Evolutionary conservation across 2,888 invertebrate genomes (phyloP).

Genomic region (Melinaea marsaeus): DNA sequence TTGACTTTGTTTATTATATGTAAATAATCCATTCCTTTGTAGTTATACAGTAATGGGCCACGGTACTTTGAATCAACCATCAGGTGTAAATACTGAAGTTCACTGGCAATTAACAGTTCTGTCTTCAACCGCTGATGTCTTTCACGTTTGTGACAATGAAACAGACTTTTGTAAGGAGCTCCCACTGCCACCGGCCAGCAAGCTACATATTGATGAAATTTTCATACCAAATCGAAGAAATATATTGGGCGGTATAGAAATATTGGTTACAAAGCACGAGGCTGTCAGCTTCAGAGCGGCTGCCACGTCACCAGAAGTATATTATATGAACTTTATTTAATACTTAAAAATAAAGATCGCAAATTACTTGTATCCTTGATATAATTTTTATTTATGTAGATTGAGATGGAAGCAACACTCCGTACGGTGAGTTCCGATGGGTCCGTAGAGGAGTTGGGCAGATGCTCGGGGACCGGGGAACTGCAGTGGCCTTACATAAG

Average conservation of each 20-base stretch:
- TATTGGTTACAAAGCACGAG: too few relatives aligned
- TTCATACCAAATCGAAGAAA: too few relatives aligned
- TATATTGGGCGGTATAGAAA: too few relatives aligned
- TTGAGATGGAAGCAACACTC: constrained; percentile 28
- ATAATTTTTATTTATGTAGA: too few relatives aligned
- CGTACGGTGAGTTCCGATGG: constrained; percentile 35
- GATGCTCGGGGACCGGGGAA: constrained; percentile 57
- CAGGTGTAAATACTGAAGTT: constrained; percentile 41
- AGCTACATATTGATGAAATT: constrained; percentile 24
- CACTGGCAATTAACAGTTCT: constrained; percentile 63
- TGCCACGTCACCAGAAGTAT: constrained; percentile 54
- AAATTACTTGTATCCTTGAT: too few relatives aligned
- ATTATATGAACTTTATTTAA: too few relatives aligned
- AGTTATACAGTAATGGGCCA: constrained; percentile 65
- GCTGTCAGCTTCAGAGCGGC: constrained; percentile 25
- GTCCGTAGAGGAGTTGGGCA: constrained; percentile 39
- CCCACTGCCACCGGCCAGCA: constrained; percentile 42
- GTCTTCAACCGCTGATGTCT: constrained; percentile 44
- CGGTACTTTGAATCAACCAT: constrained; percentile 42
- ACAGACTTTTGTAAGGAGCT: constrained; percentile 42
- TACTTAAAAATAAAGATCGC: too few relatives aligned
- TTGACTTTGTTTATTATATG: too few relatives aligned
- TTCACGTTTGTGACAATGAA: constrained; percentile 63
- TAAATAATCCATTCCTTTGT: constrained; percentile 7
- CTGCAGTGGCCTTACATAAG: too few relatives aligned